Evolutionary conservation across 2,797 vertebrate species (phyloP), one percentile per base, ranked within the genome.

Genomic region (Trichosurus vulpecula): DNA sequence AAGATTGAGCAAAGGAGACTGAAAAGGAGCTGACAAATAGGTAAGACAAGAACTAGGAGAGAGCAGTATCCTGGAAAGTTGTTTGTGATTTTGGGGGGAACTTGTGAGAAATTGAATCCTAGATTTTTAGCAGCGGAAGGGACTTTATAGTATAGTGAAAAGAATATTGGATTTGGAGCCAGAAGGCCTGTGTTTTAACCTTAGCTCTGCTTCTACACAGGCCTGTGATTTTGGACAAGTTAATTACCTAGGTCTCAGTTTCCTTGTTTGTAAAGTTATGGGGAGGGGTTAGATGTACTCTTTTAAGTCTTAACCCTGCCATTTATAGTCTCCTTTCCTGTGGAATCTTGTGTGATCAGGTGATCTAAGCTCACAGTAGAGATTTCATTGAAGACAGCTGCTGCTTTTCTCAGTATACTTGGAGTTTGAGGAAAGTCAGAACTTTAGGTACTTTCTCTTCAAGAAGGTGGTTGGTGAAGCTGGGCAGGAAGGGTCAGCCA

Each of bases 401-500:
- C 66, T 54, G 30, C 91, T 25, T 22, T 4, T 0, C 52, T 35
- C 54, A 56, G 35, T 0, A 47, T 22, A 74, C n/a, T n/a, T 0
- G 12, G 53, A 90, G 56, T 87, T 91, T 87, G 52, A 91, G 92
- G 53, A n/a, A 1, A 90, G 74, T 10, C 55, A 12, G 57, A 51
- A n/a, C 55, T 66, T 30, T 25, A 0, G 2, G 58, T 2, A 47
- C 91, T 2, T 2, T 35, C 5, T 51, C 89, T 9, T 0, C 6
- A 47, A 31, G 58, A 61, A 66, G 5, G 8, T 0, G 1, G 6
- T 0, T 53, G 27, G 30, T 3, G 0, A 52, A 22, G 93, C 41
- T 35, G 54, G 54, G 12, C 2, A 0, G 5, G 8, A n/a, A 10
- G 0, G 0, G 0, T 57, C 0, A 1, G 74, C 19, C 13, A 0